phyloP scores from a whole-genome alignment of 2,888 invertebrate genomes.

The Acronicta leporina region DNA sequence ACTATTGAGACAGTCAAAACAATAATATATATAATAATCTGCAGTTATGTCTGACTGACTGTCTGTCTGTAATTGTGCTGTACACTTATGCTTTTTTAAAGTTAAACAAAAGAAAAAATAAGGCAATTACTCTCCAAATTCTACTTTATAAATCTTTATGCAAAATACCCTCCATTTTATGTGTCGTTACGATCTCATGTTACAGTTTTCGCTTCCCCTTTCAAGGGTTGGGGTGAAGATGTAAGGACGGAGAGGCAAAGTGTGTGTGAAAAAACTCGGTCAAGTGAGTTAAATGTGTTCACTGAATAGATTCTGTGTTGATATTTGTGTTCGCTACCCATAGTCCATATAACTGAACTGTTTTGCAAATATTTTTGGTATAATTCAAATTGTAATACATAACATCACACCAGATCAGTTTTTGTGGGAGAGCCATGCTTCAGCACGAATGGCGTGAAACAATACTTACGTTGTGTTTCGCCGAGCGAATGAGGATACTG shows the following conservation, averaged over 20 bases:
- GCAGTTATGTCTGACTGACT: too few species aligned
- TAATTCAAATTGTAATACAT: neutral
- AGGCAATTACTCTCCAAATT: neutral
- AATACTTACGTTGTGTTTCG: too few species aligned
- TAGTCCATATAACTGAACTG: constrained; percentile 11
- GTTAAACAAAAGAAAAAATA: neutral
- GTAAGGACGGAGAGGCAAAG: constrained; percentile 36
- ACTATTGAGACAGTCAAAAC: too few species aligned
- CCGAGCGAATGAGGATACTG: too few species aligned
- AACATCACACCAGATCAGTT: too few species aligned
- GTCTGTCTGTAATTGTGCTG: too few species aligned
- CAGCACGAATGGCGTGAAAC: too few species aligned
- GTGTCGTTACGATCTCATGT: constrained; percentile 45
- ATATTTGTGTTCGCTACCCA: constrained; percentile 9
- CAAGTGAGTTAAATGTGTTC: constrained; percentile 53
- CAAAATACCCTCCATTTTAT: constrained; percentile 40
- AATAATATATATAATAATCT: too few species aligned
- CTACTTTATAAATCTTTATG: constrained; percentile 16
- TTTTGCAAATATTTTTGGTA: constrained; percentile 3
- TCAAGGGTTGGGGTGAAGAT: constrained; percentile 44
- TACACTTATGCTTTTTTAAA: too few species aligned
- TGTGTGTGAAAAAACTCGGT: constrained; percentile 50
- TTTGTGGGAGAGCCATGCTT: too few species aligned
- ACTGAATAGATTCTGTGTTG: constrained; percentile 44
- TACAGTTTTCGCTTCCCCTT: constrained; percentile 44